Base-by-base conservation (phyloP, 2,113 vertebrate genomes). In the Anolis carolinensis region DNA sequence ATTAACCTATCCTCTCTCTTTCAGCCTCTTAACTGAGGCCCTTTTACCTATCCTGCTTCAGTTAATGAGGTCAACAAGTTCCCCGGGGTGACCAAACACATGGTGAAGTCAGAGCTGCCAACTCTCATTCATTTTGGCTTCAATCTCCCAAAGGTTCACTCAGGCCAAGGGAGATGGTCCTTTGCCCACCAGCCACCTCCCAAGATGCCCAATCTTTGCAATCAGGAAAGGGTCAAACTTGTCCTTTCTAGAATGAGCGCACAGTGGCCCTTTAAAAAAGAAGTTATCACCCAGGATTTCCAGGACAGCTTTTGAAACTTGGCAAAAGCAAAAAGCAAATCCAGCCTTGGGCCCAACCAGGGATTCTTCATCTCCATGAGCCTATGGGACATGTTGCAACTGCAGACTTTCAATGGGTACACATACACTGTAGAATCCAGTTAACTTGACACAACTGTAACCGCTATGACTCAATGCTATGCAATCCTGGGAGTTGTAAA, bases 111-210 rank as follows among this genome's bases (percentile, higher is more conserved):
- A 32, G 87, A 88, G 86, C 86, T 79, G 91, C 89, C 91, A 77
- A 86, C 67, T 62, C 86, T 90, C 89, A 88, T 91, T 92, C 91
- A 85, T 82, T 86, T 75, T 65, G 67, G 52, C 76, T 74, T 85
- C 86, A 44, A 7, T 81, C 77, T 81, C 36, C 80, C n/a, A 55
- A 30, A 91, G 39, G 52, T 84, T 32, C 27, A 73, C 85, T 76
- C 88, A 79, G 89, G 82, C 84, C 25, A 9, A 0, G n/a, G 4
- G 86, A 86, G 74, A 55, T 48, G 77, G 72, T 62, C 8, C 11
- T 14, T 9, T 18, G 11, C 39, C 39, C 39, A 59, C 55, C 55
- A 16, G 11, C 39, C 55, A 59, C 39, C 87, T 52, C 84, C 86
- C 27, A 59, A 16, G 44, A 65, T 18, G 13, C 5, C 80, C 80